Conservation (phyloP, 2,888 invertebrate genomes). For the Lithophane semibrunnea region DNA sequence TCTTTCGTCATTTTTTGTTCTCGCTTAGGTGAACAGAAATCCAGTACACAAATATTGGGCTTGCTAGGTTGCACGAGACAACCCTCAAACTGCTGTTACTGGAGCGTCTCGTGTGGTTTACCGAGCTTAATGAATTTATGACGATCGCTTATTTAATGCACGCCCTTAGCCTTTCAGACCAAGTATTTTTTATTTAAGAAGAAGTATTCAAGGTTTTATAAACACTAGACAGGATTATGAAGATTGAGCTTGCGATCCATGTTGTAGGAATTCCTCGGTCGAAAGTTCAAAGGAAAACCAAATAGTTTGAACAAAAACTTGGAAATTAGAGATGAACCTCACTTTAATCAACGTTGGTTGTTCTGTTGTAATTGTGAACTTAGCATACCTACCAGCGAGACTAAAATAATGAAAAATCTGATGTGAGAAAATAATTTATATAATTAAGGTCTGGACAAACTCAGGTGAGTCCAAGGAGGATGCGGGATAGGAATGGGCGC, state of each 20-base stretch:
- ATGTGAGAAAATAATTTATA: neutral
- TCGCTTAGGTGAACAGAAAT: no score
- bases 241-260: neutral
- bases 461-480: neutral
- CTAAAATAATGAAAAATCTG: neutral
- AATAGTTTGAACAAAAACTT: constrained; percentile 29
- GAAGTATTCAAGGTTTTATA: neutral
- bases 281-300: constrained; percentile 20
- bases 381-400: neutral
- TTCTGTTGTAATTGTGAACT: neutral
- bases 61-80: no score
- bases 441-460: neutral
- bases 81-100: no score
- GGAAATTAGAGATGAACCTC: constrained; percentile 4
- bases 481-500: neutral
- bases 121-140: neutral
- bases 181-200: neutral
- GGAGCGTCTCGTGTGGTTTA: no score
- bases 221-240: neutral
- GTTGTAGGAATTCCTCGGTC: neutral
- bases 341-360: constrained; percentile 23
- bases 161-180: neutral
- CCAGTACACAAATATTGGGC: no score
- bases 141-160: neutral
- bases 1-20: no score